Evolutionary conservation across 2,888 invertebrate species (phyloP).

Genomic region (Brachylomia viminalis): DNA sequence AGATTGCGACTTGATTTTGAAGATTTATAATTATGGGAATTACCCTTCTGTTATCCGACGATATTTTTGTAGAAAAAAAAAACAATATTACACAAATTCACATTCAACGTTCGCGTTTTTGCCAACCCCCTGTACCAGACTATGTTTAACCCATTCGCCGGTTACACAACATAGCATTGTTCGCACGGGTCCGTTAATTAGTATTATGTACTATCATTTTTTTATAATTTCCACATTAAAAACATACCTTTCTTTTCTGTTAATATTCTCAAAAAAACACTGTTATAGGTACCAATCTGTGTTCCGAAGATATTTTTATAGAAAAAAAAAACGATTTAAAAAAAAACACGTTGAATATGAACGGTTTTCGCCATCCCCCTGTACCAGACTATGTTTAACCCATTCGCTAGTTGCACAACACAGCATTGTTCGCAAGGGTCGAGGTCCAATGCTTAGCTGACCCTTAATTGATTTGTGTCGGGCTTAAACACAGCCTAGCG

Average conservation of each 20-base stretch:
- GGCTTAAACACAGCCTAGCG: constrained; percentile 72
- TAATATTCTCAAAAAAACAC: too few species aligned
- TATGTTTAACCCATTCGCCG: constrained; percentile 33
- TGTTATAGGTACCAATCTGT: not conserved
- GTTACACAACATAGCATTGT: constrained; percentile 78
- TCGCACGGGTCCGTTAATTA: constrained; percentile 73
- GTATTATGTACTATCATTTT: too few species aligned
- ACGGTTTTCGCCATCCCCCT: constrained; percentile 14
- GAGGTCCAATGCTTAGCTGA: constrained; percentile 77
- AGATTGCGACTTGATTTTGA: too few species aligned
- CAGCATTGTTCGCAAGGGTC: constrained; percentile 80
- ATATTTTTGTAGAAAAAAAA: not conserved
- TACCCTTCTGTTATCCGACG: too few species aligned
- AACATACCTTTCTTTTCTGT: too few species aligned
- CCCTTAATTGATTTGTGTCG: constrained; percentile 81
- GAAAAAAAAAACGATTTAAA: not conserved
- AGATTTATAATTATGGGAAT: too few species aligned
- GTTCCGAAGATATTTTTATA: not conserved
- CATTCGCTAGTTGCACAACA: constrained; percentile 69
- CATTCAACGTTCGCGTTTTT: not conserved
- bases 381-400: constrained; percentile 11
- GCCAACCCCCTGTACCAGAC: constrained; percentile 15
- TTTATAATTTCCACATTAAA: too few species aligned
- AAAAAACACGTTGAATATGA: not conserved
- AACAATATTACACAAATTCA: too few species aligned